phyloP scores from a whole-genome alignment of 2,113 vertebrate species.

The Elaphurus davidianus region DNA sequence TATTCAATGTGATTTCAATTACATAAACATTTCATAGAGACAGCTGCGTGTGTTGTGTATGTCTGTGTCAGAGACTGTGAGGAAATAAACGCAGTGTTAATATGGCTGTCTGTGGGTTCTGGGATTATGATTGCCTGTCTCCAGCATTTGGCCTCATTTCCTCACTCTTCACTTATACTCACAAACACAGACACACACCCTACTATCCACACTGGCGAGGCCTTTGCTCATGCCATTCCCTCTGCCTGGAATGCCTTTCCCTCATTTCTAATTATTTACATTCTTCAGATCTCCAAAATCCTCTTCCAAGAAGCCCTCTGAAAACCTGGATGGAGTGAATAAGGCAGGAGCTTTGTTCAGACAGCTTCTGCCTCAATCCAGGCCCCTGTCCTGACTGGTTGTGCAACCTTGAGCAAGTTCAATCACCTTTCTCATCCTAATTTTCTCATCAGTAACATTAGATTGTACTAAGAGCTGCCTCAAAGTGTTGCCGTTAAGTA shows the following conservation, averaged over 20 bases:
- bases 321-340: background rate
- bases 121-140: background rate
- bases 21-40: background rate
- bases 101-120: background rate
- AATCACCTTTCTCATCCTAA: background rate
- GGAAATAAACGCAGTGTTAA: background rate
- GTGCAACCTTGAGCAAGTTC: background rate
- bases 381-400: background rate
- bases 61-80: background rate
- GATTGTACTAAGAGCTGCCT: background rate
- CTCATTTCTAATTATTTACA: background rate
- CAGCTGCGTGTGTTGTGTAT: background rate
- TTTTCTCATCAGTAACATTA: background rate
- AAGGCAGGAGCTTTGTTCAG: background rate
- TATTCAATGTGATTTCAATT: background rate
- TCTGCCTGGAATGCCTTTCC: background rate
- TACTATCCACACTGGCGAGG: background rate
- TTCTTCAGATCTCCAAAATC: background rate
- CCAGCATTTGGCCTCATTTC: background rate
- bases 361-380: background rate
- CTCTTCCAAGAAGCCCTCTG: background rate
- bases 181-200: background rate
- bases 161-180: too few species aligned
- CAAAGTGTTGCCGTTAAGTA: background rate
- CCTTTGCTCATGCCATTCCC: background rate